phyloP scores from a whole-genome alignment of 2,888 invertebrate species.

The Ophraella communa region DNA sequence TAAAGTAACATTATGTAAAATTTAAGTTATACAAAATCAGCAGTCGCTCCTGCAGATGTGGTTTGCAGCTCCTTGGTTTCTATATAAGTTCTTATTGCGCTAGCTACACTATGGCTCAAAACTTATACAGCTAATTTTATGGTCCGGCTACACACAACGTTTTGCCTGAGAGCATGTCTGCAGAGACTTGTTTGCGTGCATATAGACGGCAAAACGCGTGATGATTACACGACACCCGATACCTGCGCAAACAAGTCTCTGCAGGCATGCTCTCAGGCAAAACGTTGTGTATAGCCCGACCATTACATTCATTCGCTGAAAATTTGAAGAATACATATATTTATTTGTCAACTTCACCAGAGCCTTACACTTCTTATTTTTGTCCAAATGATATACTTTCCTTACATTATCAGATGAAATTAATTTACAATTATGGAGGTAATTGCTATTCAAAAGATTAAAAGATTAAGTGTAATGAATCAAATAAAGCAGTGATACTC shows the following conservation, averaged over 20 bases:
- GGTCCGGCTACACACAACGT: no score
- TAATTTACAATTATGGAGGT: background rate
- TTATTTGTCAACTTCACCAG: background rate
- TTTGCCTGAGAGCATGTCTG: no score
- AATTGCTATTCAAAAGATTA: background rate
- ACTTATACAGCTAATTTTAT: background rate
- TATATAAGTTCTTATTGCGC: background rate
- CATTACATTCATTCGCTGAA: background rate
- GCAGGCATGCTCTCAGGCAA: no score
- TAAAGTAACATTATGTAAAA: background rate
- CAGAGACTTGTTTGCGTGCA: no score
- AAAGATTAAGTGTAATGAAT: background rate
- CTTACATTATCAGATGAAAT: background rate
- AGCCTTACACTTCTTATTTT: constrained; percentile 2
- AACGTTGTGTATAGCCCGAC: no score
- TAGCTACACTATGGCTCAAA: background rate
- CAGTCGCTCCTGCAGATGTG: background rate
- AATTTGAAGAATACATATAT: background rate
- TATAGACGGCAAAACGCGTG: no score
- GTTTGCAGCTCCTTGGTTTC: background rate
- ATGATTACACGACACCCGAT: no score
- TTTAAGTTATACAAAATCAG: background rate
- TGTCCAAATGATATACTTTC: background rate
- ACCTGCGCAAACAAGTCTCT: no score
- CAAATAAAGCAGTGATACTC: background rate